Base-by-base conservation (phyloP, 2,113 vertebrate species). In the Passer domesticus region DNA sequence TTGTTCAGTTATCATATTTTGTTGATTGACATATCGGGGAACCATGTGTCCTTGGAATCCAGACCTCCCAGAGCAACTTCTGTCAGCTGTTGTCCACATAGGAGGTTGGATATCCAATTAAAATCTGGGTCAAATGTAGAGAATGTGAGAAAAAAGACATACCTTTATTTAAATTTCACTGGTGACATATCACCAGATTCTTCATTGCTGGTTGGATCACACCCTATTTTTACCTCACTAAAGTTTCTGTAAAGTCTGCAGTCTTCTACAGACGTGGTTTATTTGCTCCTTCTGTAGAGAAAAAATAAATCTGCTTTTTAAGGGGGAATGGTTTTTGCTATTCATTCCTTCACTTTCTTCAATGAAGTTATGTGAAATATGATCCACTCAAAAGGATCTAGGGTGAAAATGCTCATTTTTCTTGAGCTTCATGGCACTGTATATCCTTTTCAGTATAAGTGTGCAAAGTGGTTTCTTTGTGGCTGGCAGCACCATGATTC, bases 51-150 rank as follows among this genome's bases (percentile, higher is more conserved):
- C 1, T 0, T 41, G 52, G 58, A 78, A 95, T 74, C 30, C 59
- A 69, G 41, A 37, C 37, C 31, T 58, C 35, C 47, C 37, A 72
- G 25, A 58, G 67, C 35, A 92, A 22, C 4, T 24, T 82, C 31
- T 78, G 13, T 22, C 56, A 59, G 7, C 13, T 82, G 7, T 2
- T 90, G 72, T 83, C 35, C 47, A n/a, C 12, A 13, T 1, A 8
- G n/a, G n/a, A 55, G 2, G 9, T 59, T 30, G 1, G 0, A 44
- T 39, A 44, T 6, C 17, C 22, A 44, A 2, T 6, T 6, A 13
- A 62, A 76, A 35, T 52, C 50, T 52, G 55, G 59, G 67, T 9
- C 9, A 88, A 49, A 70, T 0, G 1, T 63, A 20, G n/a, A 63
- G 19, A 85, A 43, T 1, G 2, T 33, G 31, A 67, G 8, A 25